Evolutionary conservation across 2,888 invertebrate species (phyloP).

Genomic region (Bombylius discolor): DNA sequence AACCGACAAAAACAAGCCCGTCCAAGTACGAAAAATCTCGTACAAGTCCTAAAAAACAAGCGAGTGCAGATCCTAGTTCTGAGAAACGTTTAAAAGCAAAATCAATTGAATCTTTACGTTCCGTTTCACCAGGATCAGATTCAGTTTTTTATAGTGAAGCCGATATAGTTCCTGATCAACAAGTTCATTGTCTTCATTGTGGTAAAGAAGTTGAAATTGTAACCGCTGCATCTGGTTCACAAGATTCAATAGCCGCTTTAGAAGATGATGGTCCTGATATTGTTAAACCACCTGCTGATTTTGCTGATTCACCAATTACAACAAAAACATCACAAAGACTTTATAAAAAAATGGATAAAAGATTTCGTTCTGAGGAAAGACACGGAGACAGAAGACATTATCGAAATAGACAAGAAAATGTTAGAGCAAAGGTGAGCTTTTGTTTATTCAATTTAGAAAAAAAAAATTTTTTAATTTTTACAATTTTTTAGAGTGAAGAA

Average conservation of each 20-base stretch:
- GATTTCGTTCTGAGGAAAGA: constrained; percentile 68
- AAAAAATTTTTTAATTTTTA: neutral
- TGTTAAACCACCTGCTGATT: constrained; percentile 78
- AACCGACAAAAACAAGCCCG: constrained; percentile 34
- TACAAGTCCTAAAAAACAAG: constrained; percentile 30
- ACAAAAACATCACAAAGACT: constrained; percentile 42
- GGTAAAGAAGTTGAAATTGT: constrained; percentile 64
- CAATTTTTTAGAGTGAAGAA: constrained; percentile 46
- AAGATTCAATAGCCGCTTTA: constrained; percentile 33
- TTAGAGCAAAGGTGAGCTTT: constrained; percentile 56
- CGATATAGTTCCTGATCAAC: constrained; percentile 39
- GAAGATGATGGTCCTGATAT: constrained; percentile 51
- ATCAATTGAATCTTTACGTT: constrained; percentile 74
- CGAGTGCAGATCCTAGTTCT: constrained; percentile 19
- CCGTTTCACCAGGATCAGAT: constrained; percentile 83
- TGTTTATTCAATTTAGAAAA: neutral
- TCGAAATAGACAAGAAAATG: constrained; percentile 52
- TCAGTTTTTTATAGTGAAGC: constrained; percentile 80
- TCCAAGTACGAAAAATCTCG: constrained; percentile 30
- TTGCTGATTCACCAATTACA: constrained; percentile 68
- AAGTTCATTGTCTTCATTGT: constrained; percentile 67
- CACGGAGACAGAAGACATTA: constrained; percentile 48
- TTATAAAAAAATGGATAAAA: constrained; percentile 65
- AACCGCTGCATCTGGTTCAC: constrained; percentile 36
- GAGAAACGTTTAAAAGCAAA: constrained; percentile 58